Conservation (phyloP, 2,797 vertebrate genomes). For the Alcedo atthis region DNA sequence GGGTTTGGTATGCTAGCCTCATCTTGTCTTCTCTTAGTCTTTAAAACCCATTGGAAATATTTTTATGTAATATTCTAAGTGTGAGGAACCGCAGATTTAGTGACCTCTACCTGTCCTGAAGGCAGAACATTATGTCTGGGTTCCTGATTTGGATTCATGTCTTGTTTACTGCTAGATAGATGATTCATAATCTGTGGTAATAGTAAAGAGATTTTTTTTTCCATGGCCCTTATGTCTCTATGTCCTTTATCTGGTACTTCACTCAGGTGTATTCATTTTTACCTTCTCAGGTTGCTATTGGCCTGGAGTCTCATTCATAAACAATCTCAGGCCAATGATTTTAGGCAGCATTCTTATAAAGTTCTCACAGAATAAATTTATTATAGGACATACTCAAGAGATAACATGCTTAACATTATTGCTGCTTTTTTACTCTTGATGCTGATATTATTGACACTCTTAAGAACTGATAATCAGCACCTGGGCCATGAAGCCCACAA, state of each 20-base stretch:
- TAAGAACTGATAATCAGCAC: not conserved
- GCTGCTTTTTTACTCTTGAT: not conserved
- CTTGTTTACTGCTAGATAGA: not conserved
- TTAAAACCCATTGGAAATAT: not conserved
- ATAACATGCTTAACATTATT: not conserved
- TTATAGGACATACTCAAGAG: not conserved
- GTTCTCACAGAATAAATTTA: not conserved
- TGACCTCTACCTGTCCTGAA: not conserved
- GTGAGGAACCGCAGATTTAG: not conserved
- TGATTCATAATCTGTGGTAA: not conserved
- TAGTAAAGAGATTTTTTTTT: not conserved
- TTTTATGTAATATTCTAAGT: not conserved
- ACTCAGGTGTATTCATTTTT: not conserved
- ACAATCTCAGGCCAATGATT: not conserved
- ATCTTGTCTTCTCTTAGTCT: not conserved
- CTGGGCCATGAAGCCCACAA: not conserved
- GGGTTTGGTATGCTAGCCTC: not conserved
- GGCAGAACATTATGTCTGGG: not conserved
- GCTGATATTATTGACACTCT: not conserved
- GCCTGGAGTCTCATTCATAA: not conserved
- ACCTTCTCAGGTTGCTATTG: not conserved
- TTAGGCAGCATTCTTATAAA: not conserved
- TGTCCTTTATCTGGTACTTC: not conserved
- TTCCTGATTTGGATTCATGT: not conserved
- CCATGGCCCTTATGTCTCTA: not conserved